Evolutionary conservation across 2,888 invertebrate genomes (phyloP).

Genomic region (Ariolimax columbianus): DNA sequence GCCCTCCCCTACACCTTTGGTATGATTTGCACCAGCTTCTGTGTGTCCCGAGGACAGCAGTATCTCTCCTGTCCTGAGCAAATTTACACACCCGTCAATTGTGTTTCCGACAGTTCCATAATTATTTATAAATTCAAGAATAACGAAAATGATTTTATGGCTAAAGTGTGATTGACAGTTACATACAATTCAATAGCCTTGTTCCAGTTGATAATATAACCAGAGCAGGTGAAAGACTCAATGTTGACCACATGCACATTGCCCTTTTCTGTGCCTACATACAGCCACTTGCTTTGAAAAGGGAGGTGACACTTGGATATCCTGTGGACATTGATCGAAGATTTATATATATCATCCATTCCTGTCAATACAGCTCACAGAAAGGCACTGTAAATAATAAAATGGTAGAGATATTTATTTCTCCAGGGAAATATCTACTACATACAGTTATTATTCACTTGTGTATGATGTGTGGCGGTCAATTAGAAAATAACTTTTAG

Average conservation of each 20-base stretch:
- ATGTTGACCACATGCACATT: slow-evolving; percentile 98
- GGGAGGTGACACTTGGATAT: slow-evolving; percentile 96
- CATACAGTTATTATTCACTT: no score
- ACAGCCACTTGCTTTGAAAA: slow-evolving; percentile 98
- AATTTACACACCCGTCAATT: no score
- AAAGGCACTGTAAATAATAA: background rate
- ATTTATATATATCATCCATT: background rate
- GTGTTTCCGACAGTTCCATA: no score
- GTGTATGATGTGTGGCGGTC: no score
- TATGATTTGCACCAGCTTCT: no score
- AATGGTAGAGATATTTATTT: no score
- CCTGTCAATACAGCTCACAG: background rate
- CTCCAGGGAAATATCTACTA: no score
- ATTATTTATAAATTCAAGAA: no score
- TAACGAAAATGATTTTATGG: background rate
- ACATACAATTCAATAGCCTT: slow-evolving; percentile 98
- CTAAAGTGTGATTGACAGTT: background rate
- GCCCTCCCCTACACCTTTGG: no score
- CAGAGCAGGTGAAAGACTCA: slow-evolving; percentile 95
- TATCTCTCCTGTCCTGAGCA: no score
- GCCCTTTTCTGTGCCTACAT: slow-evolving; percentile 97
- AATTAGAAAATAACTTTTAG: no score
- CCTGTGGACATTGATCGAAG: slow-evolving; percentile 80
- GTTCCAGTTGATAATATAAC: slow-evolving; percentile 99
- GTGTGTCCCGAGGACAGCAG: no score